These are phyloP conservation scores for Galago senegalensis DNA, from an alignment of 2,797 vertebrate species.

Conservation along the genomic window DNA sequence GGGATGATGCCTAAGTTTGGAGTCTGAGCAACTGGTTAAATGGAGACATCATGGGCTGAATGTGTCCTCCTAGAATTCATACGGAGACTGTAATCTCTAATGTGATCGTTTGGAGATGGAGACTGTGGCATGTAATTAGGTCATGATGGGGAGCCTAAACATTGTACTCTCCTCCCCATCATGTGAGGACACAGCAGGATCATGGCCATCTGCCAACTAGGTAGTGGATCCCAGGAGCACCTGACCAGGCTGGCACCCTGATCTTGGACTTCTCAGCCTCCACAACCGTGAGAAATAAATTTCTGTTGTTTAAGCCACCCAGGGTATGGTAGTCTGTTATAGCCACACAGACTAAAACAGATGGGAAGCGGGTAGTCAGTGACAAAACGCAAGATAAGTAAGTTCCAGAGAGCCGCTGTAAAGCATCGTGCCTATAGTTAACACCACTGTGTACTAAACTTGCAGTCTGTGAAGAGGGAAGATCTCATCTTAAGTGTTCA, in stretches of 20 bases:
- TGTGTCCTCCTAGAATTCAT: not conserved
- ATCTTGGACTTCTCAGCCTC: not conserved
- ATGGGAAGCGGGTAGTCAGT: not conserved
- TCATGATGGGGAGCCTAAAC: not conserved
- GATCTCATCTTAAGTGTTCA: not conserved
- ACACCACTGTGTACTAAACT: not conserved
- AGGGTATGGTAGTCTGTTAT: not conserved
- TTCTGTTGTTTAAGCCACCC: not conserved
- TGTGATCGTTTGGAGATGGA: not conserved
- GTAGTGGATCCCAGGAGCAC: not conserved
- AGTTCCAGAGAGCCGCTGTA: not conserved
- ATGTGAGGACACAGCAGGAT: not conserved
- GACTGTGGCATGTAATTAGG: not conserved
- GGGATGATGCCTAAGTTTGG: not conserved
- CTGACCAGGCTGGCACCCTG: not conserved
- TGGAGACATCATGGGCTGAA: not conserved
- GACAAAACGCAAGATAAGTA: not conserved
- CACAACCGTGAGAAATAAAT: not conserved
- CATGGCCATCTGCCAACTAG: not conserved
- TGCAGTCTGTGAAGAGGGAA: not conserved
- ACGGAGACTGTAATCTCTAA: not conserved
- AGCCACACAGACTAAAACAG: not conserved
- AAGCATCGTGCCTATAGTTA: not conserved
- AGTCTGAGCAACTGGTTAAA: not conserved
- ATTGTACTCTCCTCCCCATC: not conserved